Base-by-base conservation (phyloP, 2,797 vertebrate species). In the Bucorvus abyssinicus region DNA sequence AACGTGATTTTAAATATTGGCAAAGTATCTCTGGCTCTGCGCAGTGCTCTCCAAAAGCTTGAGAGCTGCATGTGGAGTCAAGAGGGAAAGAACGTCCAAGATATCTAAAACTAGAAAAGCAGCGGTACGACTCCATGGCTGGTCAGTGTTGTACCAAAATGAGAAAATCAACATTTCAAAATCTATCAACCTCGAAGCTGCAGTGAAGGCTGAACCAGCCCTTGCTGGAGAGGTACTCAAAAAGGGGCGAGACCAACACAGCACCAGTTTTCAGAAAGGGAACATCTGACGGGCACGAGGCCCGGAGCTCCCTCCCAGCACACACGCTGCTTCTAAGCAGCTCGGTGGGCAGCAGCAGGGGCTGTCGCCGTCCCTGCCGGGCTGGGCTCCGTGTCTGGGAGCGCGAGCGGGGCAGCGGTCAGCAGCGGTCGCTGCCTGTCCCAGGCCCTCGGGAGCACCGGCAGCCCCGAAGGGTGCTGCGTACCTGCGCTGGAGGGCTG, bases 391-490 rank as follows among this genome's bases (percentile, higher is more conserved):
- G 1, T 6, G 21, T 3, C 6, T 6, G 78, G 61, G 18, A 65
- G n/a, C n/a, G 59, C 3, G 2, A 23, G 30, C 0, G 11, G 78
- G 30, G 4, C 36, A 42, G 71, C 5, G 3, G 6, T 15, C 83
- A 86, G 71, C 76, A 81, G 34, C 0, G 0, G 16, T 3, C 73
- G 36, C 49, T 2, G 10, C n/a, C 64, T 14, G 22, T 7, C 44
- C 52, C 55, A 11, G 34, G 9, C 36, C 55, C 50, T 47, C 9
- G 65, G n/a, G 24, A 74, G 27, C 12, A n/a, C 2, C 49, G n/a
- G n/a, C n/a, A n/a, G n/a, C 3, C 2, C 42, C 0, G 0, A 3
- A 19, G n/a, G 0, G 9, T 10, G 59, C 70, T 0, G 0, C 2
- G 27, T 5, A 21, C 18, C 0, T 1, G 0, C 0, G 7, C 53